Evolutionary conservation across 2,113 vertebrate species (phyloP).

Genomic region (Blennius ocellaris): DNA sequence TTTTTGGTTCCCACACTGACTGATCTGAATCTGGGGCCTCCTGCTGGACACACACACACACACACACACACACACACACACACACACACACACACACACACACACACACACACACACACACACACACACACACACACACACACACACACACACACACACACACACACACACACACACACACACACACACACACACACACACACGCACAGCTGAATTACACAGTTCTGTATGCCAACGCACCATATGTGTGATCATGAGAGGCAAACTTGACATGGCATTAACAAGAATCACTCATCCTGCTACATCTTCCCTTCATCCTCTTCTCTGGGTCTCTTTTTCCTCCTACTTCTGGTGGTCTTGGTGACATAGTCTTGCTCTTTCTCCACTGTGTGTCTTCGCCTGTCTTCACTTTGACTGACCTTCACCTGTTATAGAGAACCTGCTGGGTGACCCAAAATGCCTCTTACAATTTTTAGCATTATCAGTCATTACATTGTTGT

Average conservation of each 20-base stretch:
- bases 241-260: slow-evolving; percentile 46
- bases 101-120: slow-evolving; percentile 25
- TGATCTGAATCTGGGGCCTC: slow-evolving; percentile 43
- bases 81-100: slow-evolving; percentile 34
- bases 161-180: too few species aligned
- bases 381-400: slow-evolving; percentile 4
- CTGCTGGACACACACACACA: slow-evolving; percentile 33
- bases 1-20: slow-evolving; percentile 34
- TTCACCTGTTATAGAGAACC: slow-evolving; percentile 39
- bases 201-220: slow-evolving; percentile 55
- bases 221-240: slow-evolving; percentile 37
- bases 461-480: slow-evolving; percentile 32
- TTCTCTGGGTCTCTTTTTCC: slow-evolving; percentile 3
- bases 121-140: too few species aligned
- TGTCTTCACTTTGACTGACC: slow-evolving; percentile 15
- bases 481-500: slow-evolving; percentile 11
- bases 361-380: slow-evolving; percentile 9
- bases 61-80: slow-evolving; percentile 28
- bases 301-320: slow-evolving; percentile 13
- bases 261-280: slow-evolving; percentile 5
- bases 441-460: slow-evolving; percentile 34
- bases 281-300: slow-evolving; percentile 16
- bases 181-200: too few species aligned
- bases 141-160: too few species aligned
- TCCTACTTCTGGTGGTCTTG: not conserved